Base-by-base conservation (phyloP, 2,113 vertebrate genomes). In the Egretta garzetta region DNA sequence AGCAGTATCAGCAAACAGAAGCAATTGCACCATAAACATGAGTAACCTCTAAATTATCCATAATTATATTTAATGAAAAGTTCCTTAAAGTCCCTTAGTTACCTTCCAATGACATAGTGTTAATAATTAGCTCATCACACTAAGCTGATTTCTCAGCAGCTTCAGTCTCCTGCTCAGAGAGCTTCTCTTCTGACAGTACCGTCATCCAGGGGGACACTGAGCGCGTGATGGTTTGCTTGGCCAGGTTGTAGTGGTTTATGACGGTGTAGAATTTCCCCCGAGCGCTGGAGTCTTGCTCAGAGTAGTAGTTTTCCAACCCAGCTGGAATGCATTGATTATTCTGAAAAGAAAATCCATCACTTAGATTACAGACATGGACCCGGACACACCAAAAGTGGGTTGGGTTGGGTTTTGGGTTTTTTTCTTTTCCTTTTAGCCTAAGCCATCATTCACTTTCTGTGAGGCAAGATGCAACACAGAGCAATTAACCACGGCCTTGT, bases 171-270 rank as follows among this genome's bases (percentile, higher is more conserved):
- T 99, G 99, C 93, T 99, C 99, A 6, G 99, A 99, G 64, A 99
- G 97, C 97, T 99, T 99, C 98, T 99, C 99, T 92, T 99, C 99
- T 1, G 99, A 99, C 98, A 99, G 99, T 74, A 99, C 98, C 5
- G 99, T 99, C 99, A 99, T 98, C 99, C 99, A 99, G 0, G 99
- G 99, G 3, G 99, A 99, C 64, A 99, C 99, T 0, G 99, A 99
- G 94, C 99, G 99, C 3, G 99, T 98, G 98, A 99, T 98, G 97
- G 99, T 99, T 98, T 99, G 99, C 96, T 99, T 99, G 97, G 99
- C 99, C 96, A 99, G 98, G 93, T 99, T 99, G 98, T 99, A 99
- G 98, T 99, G 99, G 98, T 99, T 99, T 96, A 99, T 99, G 97
- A 99, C 98, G 4, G 99, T 99, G 95, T 99, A 99, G 96, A 99